Conservation (phyloP, 2,113 vertebrate species). For the Ailuropoda melanoleuca region DNA sequence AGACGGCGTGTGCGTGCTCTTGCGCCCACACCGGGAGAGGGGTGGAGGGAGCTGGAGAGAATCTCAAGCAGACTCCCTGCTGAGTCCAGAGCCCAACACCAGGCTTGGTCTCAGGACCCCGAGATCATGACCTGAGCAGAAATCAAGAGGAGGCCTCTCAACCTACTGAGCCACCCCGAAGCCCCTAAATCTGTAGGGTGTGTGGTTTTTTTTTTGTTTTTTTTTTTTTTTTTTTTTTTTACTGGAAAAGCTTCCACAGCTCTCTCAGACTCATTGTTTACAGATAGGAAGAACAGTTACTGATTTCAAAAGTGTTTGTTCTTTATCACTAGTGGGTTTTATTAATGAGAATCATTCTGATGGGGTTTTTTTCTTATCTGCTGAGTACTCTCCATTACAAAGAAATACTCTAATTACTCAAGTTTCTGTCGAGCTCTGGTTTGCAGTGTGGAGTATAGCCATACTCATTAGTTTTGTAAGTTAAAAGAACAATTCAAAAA, state of each 20-base stretch:
- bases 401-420: slow-evolving; percentile 62
- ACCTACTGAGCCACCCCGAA: background rate
- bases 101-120: background rate
- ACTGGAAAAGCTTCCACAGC: background rate
- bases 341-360: slow-evolving; percentile 24
- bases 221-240: background rate
- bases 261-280: background rate
- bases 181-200: background rate
- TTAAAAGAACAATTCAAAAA: slow-evolving; percentile 72
- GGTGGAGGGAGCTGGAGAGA: background rate
- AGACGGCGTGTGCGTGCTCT: background rate
- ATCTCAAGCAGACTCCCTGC: background rate
- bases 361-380: slow-evolving; percentile 39
- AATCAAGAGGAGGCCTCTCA: background rate
- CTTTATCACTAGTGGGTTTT: slow-evolving; percentile 46
- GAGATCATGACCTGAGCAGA: background rate
- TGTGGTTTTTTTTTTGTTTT: background rate
- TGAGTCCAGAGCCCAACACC: background rate
- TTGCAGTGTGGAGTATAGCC: slow-evolving; percentile 55
- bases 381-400: slow-evolving; percentile 51
- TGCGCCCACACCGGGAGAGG: background rate
- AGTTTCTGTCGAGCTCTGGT: slow-evolving; percentile 9
- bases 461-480: slow-evolving; percentile 71
- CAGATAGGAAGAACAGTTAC: background rate
- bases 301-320: background rate